Conservation (phyloP, 1,140 invertebrate genomes). For the Onthophagus taurus region DNA sequence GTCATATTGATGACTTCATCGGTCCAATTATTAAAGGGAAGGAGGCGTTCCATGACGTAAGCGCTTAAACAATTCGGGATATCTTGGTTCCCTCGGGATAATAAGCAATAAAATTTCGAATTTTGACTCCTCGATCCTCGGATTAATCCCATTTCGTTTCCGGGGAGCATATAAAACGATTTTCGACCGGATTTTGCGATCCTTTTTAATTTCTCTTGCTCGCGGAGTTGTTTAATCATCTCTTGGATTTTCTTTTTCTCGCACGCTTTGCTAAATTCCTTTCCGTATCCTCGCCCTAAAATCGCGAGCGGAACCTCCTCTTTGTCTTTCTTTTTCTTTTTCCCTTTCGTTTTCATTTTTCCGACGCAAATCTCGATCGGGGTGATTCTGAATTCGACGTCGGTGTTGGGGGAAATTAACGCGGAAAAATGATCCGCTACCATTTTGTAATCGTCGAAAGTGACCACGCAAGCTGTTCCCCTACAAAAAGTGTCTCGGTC, state of each 20-base stretch:
- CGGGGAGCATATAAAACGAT: constrained; percentile 21
- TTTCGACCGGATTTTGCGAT: constrained; percentile 20
- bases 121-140: constrained; percentile 27
- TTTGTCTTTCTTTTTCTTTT: constrained; percentile 3
- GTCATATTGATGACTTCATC: constrained; percentile 30
- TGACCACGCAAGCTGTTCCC: constrained; percentile 28
- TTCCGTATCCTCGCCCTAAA: no score
- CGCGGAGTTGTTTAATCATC: not conserved
- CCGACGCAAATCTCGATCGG: constrained; percentile 32
- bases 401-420: constrained; percentile 4
- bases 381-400: constrained; percentile 23
- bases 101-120: constrained; percentile 18
- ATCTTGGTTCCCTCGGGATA: constrained; percentile 21
- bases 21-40: constrained; percentile 24
- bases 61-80: constrained; percentile 27
- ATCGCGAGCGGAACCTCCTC: no score
- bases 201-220: constrained; percentile 8
- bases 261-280: no score
- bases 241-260: not conserved
- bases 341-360: constrained; percentile 17
- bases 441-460: constrained; percentile 22
- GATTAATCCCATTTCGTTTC: constrained; percentile 20
- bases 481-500: no score
- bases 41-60: constrained; percentile 22
- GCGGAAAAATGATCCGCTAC: constrained; percentile 29